A percentile compares a stretch with the other conserved stretches of the same genome.
Conservation (phyloP, 2,888 invertebrate species). For the Sceliomorpha sp. region DNA sequence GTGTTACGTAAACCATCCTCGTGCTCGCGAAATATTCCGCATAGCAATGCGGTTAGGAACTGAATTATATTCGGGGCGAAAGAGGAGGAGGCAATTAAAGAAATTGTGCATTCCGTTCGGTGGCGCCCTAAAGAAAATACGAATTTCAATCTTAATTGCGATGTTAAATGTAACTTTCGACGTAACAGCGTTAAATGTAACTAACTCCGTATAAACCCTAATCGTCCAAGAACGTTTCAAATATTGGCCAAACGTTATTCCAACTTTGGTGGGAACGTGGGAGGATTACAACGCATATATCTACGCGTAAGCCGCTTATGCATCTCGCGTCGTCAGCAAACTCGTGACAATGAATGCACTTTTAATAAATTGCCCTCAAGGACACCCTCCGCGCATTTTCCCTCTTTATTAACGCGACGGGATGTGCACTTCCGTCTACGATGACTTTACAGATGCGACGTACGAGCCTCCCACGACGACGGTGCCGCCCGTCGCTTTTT, state of each 20-base stretch:
- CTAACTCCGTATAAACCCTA: no score
- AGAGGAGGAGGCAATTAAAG: no score
- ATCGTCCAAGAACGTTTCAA: no score
- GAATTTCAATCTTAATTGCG: no score
- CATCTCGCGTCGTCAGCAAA: slow-evolving; percentile 69
- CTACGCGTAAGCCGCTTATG: slow-evolving; percentile 55
- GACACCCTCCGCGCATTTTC: slow-evolving; percentile 62
- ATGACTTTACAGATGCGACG: slow-evolving; percentile 47
- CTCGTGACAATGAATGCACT: slow-evolving; percentile 75
- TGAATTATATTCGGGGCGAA: no score
- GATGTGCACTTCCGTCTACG: slow-evolving; percentile 42
- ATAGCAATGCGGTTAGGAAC: no score
- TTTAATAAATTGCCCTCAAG: slow-evolving; percentile 75
- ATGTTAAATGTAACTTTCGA: no score
- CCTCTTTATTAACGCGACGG: slow-evolving; percentile 53
- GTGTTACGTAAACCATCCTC: slow-evolving; percentile 11
- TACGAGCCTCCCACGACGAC: slow-evolving; percentile 22
- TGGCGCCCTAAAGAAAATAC: no score
- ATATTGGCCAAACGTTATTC: no score
- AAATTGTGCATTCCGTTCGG: no score
- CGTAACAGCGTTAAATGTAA: no score
- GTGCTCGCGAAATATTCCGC: slow-evolving; percentile 7
- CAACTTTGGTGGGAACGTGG: no score
- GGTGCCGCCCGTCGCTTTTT: slow-evolving; percentile 7
- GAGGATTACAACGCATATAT: slow-evolving; percentile 30